These are phyloP conservation scores for Acromyrmex echinatior DNA, from an alignment of 1,140 invertebrate species.

Conservation along the genomic window DNA sequence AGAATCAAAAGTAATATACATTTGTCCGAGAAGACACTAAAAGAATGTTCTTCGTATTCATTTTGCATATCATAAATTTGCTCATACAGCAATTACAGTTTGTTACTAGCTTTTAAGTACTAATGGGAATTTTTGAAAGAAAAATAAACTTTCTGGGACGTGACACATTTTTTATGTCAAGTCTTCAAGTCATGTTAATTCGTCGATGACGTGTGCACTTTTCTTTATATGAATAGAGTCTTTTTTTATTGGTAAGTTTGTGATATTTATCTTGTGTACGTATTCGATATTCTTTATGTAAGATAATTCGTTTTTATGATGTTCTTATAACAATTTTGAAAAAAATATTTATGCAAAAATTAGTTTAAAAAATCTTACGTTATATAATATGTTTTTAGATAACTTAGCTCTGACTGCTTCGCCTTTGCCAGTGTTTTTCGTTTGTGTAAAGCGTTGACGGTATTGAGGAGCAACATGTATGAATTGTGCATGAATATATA, in stretches of 20 bases:
- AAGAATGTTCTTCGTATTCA: slow-evolving; percentile 35
- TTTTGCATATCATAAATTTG: slow-evolving; percentile 59
- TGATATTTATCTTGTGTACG: not conserved
- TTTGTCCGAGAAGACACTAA: slow-evolving; percentile 58
- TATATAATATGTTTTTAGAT: not conserved
- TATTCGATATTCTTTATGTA: not conserved
- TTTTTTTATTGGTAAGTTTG: not conserved
- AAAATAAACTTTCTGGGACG: not conserved
- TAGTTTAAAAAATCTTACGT: not conserved
- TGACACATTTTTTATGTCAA: slow-evolving; percentile 35
- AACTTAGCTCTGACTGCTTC: not conserved
- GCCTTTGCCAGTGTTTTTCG: not conserved
- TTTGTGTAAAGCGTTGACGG: slow-evolving; percentile 6
- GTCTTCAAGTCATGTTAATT: slow-evolving; percentile 10
- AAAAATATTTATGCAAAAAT: not conserved
- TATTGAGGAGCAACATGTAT: not conserved
- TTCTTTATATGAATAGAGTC: not conserved
- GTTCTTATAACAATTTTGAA: not conserved
- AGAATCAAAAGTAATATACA: slow-evolving; percentile 43
- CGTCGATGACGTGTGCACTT: slow-evolving; percentile 9
- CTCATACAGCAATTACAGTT: slow-evolving; percentile 27
- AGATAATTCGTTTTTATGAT: not conserved
- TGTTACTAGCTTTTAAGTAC: slow-evolving; percentile 45
- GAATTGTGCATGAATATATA: not conserved
- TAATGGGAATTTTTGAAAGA: not conserved